Conservation (phyloP, 2,888 invertebrate genomes). For the Rhabditoides inermis region DNA sequence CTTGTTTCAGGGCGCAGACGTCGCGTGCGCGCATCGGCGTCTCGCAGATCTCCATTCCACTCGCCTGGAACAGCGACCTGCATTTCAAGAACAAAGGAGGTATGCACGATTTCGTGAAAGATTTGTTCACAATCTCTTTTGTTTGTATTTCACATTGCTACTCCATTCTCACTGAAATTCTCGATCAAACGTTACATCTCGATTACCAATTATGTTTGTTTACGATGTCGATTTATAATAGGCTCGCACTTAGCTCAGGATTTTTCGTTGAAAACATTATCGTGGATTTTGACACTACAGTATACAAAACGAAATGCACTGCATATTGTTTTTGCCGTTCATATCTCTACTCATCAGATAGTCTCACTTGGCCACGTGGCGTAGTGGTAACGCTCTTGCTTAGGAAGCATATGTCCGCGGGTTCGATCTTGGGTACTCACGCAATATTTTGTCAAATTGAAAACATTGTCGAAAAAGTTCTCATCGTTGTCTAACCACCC, state of each 20-base stretch:
- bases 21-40: slow-evolving; percentile 25
- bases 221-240: not conserved
- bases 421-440: no score
- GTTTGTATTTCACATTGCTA: not conserved
- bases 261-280: no score
- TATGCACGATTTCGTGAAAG: not conserved
- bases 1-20: no score
- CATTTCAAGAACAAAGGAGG: slow-evolving; percentile 22
- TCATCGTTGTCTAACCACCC: no score
- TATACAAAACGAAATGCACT: no score
- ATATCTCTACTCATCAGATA: not conserved
- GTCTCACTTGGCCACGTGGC: not conserved
- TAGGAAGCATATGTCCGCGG: no score
- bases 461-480: no score
- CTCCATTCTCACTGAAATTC: not conserved
- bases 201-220: not conserved
- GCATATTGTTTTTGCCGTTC: no score
- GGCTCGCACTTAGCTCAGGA: no score
- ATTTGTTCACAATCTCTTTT: not conserved
- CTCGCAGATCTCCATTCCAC: slow-evolving; percentile 29
- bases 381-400: not conserved
- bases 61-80: slow-evolving; percentile 29
- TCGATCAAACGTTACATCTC: not conserved
- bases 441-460: no score
- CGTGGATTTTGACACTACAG: no score